Percentiles rank a stretch among this genome's conserved stretches.
phyloP scores from a whole-genome alignment of 1,140 invertebrate genomes.

The Melipona quadrifasciata region DNA sequence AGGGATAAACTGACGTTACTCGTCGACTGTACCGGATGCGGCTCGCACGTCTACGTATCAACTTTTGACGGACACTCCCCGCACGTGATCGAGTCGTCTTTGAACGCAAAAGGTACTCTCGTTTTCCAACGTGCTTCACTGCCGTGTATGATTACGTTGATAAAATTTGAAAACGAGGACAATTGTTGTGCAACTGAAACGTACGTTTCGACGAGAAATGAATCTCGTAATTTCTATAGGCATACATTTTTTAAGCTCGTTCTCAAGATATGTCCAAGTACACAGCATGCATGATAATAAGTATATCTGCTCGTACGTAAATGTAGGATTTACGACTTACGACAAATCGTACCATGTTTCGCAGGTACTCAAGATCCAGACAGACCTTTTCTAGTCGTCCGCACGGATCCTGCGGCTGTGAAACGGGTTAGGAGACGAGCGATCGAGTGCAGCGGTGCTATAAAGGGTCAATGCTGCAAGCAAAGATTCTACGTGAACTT shows the following conservation, averaged over 20 bases:
- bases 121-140: constrained; percentile 19
- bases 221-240: no score
- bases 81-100: constrained; percentile 76
- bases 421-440: constrained; percentile 89
- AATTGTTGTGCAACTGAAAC: no score
- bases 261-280: no score
- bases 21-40: constrained; percentile 92
- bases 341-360: constrained; percentile 1
- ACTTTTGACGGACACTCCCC: constrained; percentile 77
- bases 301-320: no score
- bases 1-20: constrained; percentile 87
- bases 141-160: no score
- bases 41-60: constrained; percentile 86
- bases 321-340: background rate
- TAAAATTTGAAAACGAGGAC: no score
- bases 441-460: constrained; percentile 89
- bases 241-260: no score
- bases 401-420: constrained; percentile 86
- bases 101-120: constrained; percentile 74
- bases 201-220: no score
- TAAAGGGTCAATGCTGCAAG: constrained; percentile 93
- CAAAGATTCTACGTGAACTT: constrained; percentile 96
- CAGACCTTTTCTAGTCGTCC: constrained; percentile 92
- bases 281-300: no score
- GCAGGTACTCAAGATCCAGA: constrained; percentile 83